phyloP scores from a whole-genome alignment of 2,797 vertebrate genomes.

The Anguilla anguilla region DNA sequence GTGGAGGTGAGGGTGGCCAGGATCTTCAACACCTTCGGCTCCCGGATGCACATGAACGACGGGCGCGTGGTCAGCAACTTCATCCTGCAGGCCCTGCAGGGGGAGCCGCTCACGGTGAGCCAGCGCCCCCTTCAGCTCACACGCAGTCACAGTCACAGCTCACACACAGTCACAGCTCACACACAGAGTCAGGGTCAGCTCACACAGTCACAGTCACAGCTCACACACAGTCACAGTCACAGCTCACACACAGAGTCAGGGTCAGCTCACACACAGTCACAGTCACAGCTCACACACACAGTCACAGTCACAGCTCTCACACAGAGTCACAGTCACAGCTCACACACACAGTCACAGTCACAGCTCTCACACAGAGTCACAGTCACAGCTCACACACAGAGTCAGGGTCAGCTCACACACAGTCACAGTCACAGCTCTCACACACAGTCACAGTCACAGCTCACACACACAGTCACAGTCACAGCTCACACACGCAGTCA shows the following conservation, averaged over 20 bases:
- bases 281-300: background rate
- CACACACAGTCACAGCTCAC: too few relatives aligned
- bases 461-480: background rate
- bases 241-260: too few relatives aligned
- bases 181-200: too few relatives aligned
- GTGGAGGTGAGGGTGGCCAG: constrained; percentile 97
- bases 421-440: background rate
- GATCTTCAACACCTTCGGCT: constrained; percentile 98
- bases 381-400: background rate
- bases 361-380: background rate
- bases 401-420: background rate
- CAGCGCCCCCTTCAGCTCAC: background rate
- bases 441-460: background rate
- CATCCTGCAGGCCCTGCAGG: constrained; percentile 95
- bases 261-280: too few relatives aligned
- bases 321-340: background rate
- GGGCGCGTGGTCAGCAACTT: constrained; percentile 99
- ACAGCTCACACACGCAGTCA: background rate
- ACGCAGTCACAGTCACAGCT: too few relatives aligned
- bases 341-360: background rate
- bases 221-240: too few relatives aligned
- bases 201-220: too few relatives aligned
- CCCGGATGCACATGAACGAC: constrained; percentile 99
- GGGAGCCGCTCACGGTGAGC: constrained; percentile 91
- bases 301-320: too few relatives aligned